Base-by-base conservation (phyloP, 2,888 invertebrate species). In the Phrixothrix hirtus region DNA sequence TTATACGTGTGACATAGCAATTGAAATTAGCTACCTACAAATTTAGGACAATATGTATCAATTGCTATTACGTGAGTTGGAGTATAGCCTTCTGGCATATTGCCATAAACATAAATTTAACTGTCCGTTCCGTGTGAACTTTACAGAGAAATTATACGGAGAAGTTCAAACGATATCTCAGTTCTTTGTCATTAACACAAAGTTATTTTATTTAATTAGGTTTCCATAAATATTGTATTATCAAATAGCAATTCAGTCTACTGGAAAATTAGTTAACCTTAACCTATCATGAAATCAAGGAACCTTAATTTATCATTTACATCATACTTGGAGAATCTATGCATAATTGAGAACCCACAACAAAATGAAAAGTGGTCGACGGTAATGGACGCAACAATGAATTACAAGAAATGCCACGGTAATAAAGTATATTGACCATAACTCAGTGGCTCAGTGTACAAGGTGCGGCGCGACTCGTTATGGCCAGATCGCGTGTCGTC, bases 361-460 rank as follows among this genome's bases (percentile, higher is more conserved):
- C 53, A 34, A 53, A 61, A 62, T 62, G 61, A 58, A 59, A 58
- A 57, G 61, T 56, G 51, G 58, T 54, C 54, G 58, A 51, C 60
- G 51, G 54, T 68, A 68, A 66, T 67, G 62, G 65, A 63, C 64
- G 59, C 59, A 50, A 58, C 62, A 65, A 66, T 66, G 66, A 66
- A 66, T 66, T 65, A 63, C 61, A 65, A 65, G 64, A 66, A 68
- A 67, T 58, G 59, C 53, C 53, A 58, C 50, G 54, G 55, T 56
- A 59, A 57, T 65, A 66, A 66, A 65, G 61, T 63, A 65, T 63
- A 65, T 65, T 66, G 66, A 66, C 66, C 61, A 64, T 66, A 66
- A 66, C 61, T 66, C 62, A 66, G 59, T 37, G 57, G 50, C 57
- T 63, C 59, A 63, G 59, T 57, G 57, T 54, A 54, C 53, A 54